A percentile compares a stretch with the other conserved stretches of the same genome.
Conservation (phyloP, 2,113 vertebrate species). For the Percopsis transmontana region DNA sequence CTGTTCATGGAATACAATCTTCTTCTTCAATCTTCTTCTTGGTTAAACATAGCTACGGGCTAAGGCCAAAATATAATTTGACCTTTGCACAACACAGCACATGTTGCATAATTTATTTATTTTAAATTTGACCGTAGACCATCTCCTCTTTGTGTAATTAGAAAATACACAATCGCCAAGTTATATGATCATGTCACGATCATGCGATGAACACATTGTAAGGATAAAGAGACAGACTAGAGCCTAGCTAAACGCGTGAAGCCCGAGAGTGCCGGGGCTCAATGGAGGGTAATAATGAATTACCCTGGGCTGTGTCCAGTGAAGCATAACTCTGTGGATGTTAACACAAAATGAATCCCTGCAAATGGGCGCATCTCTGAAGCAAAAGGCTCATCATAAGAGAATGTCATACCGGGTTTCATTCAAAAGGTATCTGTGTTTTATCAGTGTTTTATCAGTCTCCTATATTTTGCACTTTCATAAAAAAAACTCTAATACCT, state of each 20-base stretch:
- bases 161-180: not conserved
- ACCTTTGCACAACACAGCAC: not conserved
- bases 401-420: not conserved
- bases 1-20: not conserved
- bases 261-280: conserved; percentile 40
- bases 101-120: not conserved
- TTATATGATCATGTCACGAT: too few species aligned
- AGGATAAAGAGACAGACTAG: conserved; percentile 9
- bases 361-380: not conserved
- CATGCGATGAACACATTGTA: conserved; percentile 33
- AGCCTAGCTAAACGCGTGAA: conserved; percentile 45
- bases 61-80: not conserved
- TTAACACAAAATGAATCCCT: conserved; percentile 33
- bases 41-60: not conserved
- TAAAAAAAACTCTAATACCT: not conserved
- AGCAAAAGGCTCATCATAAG: not conserved
- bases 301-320: conserved; percentile 27
- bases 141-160: not conserved
- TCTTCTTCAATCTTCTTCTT: not conserved
- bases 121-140: not conserved
- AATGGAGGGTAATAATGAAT: conserved; percentile 44
- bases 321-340: conserved; percentile 45
- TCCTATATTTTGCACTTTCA: not conserved
- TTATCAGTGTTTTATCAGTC: not conserved
- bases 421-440: not conserved